Base-by-base conservation (phyloP, 2,888 invertebrate genomes). In the Tetramorium bicarinatum region DNA sequence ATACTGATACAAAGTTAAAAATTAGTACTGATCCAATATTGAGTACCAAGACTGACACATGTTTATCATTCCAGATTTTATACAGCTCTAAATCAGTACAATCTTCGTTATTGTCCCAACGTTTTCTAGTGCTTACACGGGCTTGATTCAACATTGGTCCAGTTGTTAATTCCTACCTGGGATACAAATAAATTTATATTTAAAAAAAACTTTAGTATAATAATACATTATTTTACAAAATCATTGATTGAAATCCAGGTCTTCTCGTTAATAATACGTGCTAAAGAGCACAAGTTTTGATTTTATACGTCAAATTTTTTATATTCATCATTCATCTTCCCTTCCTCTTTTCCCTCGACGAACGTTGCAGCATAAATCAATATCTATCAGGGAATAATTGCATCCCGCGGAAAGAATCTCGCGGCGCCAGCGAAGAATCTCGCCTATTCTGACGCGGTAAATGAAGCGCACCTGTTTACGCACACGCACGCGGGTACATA, bases 391-490 rank as follows among this genome's bases (percentile, higher is more conserved):
- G 34, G 29, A 69, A 69, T 79, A 59, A 79, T 79, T 69, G 59
- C 59, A 47, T 38, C 21, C 7, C 69, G 56, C 69, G 69, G 56
- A 59, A 69, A 79, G 77, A 77, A 34, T 77, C 56, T 54, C 54
- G 25, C 54, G 29, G 56, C 77, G 77, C 67, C 66, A 15, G 29
- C 44, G 56, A 67, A 44, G 67, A 47, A 56, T 69, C 49, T 76
- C 62, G 21, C 49, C 62, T 49, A 76, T 64, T 76, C 47, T 44
- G 47, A 79, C 56, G 47, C 69, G 56, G 56, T 69, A 69, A 69
- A 79, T 69, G 59, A 79, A 79, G 69, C 79, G 56, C 79, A 79
- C 79, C 69, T 79, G 79, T 79, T 79, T 56, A 21, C 69, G 56
- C 56, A 69, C 18, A 79, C n/a, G 25, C 59, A 13, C 25, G 18